Evolutionary conservation across 1,140 invertebrate species (phyloP).

Genomic region (Dendrolimus kikuchii): DNA sequence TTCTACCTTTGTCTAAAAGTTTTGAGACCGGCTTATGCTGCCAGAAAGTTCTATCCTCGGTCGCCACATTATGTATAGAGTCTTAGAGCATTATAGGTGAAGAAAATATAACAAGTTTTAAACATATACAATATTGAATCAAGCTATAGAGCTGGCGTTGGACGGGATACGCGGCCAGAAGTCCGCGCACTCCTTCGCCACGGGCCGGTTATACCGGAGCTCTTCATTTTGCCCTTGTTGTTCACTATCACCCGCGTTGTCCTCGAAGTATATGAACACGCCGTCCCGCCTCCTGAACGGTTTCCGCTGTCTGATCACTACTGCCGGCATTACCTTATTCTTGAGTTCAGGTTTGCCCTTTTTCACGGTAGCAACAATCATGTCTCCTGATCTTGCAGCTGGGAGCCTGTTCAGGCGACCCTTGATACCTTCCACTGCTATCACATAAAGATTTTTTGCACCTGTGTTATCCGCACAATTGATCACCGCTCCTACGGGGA

Average conservation of each 20-base stretch:
- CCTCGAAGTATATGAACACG: slow-evolving; percentile 99
- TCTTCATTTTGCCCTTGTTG: slow-evolving; percentile 99
- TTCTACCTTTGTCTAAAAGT: no score
- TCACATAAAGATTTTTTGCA: slow-evolving; percentile 99
- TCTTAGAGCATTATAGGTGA: no score
- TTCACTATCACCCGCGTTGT: slow-evolving; percentile 99
- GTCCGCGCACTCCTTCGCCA: no score
- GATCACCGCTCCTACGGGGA: slow-evolving; percentile 99
- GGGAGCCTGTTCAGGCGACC: slow-evolving; percentile 98
- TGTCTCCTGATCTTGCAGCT: slow-evolving; percentile 97
- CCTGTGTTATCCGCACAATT: slow-evolving; percentile 99
- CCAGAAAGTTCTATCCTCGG: no score
- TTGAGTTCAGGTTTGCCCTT: slow-evolving; percentile 99
- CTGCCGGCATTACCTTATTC: slow-evolving; percentile 99
- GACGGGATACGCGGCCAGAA: no score
- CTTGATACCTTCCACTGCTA: slow-evolving; percentile 98
- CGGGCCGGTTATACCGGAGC: no score
- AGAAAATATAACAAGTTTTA: no score
- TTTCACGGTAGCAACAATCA: slow-evolving; percentile 99
- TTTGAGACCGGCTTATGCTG: no score
- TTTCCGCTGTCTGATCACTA: slow-evolving; percentile 98
- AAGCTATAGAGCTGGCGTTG: no score
- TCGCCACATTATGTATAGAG: no score
- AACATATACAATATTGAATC: no score
- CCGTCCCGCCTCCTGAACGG: slow-evolving; percentile 99